Conservation (phyloP, 2,113 vertebrate species). For the Rattus norvegicus region GRCr8 NC_086020.1:56873001-56873500, state of each 20-base stretch:
- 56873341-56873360: background rate
- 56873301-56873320: too few species aligned
- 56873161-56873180: background rate
- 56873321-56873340: too few species aligned
- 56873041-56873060: background rate
- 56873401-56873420: background rate
- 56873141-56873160: background rate
- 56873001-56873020: background rate
- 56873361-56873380: background rate
- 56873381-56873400: background rate
- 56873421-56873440: too few species aligned
- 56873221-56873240: too few species aligned
- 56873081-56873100: background rate
- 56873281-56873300: too few species aligned
- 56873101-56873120: background rate
- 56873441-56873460: background rate
- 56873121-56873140: background rate
- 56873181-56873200: too few species aligned
- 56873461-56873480: background rate
- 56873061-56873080: background rate
- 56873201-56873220: too few species aligned
- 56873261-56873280: too few species aligned
- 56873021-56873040: background rate
- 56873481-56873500: background rate
- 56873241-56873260: too few species aligned